Conservation (phyloP, 2,888 invertebrate genomes). For the Drosophila hamatofila region DNA sequence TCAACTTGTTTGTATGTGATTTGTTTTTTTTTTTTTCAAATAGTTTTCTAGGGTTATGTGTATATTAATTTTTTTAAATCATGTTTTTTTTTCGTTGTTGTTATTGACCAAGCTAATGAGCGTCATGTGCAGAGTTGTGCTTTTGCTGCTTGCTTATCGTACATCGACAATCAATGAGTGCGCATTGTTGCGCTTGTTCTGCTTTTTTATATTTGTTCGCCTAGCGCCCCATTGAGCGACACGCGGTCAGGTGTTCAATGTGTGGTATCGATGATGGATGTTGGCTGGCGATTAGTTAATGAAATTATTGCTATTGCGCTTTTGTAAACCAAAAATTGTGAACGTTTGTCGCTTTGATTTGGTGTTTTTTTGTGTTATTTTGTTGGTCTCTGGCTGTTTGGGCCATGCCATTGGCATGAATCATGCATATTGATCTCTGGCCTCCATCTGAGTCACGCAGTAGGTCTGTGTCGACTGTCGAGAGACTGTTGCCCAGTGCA, state of each 20-base stretch:
- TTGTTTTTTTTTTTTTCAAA: not conserved
- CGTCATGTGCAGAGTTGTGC: slow-evolving; percentile 40
- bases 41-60: not conserved
- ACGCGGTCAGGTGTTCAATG: slow-evolving; percentile 37
- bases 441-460: slow-evolving; percentile 15
- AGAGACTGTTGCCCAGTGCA: slow-evolving; percentile 47
- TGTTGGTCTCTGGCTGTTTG: not conserved
- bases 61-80: not conserved
- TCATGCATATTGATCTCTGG: slow-evolving; percentile 71
- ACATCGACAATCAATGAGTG: slow-evolving; percentile 9
- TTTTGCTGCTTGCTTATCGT: slow-evolving; percentile 35
- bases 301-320: slow-evolving; percentile 25
- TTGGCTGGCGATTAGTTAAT: slow-evolving; percentile 63
- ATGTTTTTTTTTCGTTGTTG: no score
- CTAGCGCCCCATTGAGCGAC: slow-evolving; percentile 5
- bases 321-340: slow-evolving; percentile 23
- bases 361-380: not conserved
- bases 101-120: slow-evolving; percentile 38
- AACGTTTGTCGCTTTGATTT: not conserved
- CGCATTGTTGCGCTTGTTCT: not conserved
- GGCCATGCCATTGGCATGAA: slow-evolving; percentile 66
- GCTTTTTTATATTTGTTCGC: not conserved
- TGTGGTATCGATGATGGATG: slow-evolving; percentile 62
- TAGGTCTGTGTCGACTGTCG: not conserved
- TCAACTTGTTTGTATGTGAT: no score